Conservation (phyloP, 92 coral and sea anemone genomes). For the Porites rus region DNA sequence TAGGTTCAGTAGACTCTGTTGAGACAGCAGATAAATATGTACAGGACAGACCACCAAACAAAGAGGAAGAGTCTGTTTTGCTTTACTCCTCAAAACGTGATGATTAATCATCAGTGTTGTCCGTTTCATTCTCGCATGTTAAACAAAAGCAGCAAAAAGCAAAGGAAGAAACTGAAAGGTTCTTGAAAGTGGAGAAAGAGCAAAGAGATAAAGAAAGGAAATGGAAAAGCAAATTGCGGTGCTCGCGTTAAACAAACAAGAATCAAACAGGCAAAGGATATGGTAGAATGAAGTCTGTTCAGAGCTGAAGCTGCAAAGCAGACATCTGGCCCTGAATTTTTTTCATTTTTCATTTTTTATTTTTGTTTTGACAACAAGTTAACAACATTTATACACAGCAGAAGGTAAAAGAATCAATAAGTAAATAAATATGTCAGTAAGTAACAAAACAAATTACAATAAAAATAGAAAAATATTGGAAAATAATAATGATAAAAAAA, state of each 20-base stretch:
- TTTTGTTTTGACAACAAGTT: too few relatives aligned
- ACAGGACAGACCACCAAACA: neutral
- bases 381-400: too few relatives aligned
- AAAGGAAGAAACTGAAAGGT: neutral
- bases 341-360: too few relatives aligned
- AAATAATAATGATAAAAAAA: too few relatives aligned
- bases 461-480: too few relatives aligned
- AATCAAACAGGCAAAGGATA: neutral
- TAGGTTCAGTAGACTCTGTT: neutral
- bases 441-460: too few relatives aligned
- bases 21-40: neutral
- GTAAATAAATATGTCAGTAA: too few relatives aligned
- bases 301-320: neutral
- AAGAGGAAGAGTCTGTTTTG: neutral
- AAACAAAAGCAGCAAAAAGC: neutral
- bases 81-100: neutral
- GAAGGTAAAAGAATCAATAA: too few relatives aligned
- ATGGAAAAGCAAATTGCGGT: neutral
- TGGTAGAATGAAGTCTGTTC: neutral
- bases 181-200: neutral
- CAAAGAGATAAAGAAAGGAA: neutral
- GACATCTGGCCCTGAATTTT: neutral
- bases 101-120: neutral
- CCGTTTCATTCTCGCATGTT: neutral
- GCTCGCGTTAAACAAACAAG: neutral